Conservation (phyloP, 2,113 vertebrate species). For the Actenoides lindsayi region DNA sequence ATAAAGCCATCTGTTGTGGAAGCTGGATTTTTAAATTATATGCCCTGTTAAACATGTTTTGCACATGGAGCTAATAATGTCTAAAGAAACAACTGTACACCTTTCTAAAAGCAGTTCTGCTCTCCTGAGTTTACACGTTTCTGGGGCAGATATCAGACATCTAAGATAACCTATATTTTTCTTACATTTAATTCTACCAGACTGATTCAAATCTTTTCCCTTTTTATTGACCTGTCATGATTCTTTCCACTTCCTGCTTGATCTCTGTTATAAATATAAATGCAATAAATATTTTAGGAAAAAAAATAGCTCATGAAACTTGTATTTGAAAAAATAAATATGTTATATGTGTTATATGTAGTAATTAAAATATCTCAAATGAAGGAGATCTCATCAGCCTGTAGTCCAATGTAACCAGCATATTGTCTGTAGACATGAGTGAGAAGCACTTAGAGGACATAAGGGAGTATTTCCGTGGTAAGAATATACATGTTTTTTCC, state of each 20-base stretch:
- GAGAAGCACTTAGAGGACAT: background rate
- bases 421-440: background rate
- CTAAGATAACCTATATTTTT: background rate
- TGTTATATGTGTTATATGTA: background rate
- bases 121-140: background rate
- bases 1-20: conserved; percentile 34
- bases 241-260: background rate
- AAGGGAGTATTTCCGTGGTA: background rate
- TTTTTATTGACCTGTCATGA: background rate
- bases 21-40: background rate
- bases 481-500: background rate
- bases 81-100: background rate
- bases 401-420: background rate
- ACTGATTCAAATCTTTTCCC: background rate
- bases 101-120: background rate
- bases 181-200: background rate
- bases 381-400: background rate
- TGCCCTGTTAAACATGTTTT: background rate
- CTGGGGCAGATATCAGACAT: background rate
- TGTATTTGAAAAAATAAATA: background rate
- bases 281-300: background rate
- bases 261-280: background rate
- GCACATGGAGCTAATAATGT: background rate
- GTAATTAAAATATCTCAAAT: background rate
- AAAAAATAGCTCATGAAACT: background rate